These are phyloP conservation scores for Dromaius novaehollandiae DNA, from an alignment of 2,113 vertebrate species.

Conservation along the genomic window DNA sequence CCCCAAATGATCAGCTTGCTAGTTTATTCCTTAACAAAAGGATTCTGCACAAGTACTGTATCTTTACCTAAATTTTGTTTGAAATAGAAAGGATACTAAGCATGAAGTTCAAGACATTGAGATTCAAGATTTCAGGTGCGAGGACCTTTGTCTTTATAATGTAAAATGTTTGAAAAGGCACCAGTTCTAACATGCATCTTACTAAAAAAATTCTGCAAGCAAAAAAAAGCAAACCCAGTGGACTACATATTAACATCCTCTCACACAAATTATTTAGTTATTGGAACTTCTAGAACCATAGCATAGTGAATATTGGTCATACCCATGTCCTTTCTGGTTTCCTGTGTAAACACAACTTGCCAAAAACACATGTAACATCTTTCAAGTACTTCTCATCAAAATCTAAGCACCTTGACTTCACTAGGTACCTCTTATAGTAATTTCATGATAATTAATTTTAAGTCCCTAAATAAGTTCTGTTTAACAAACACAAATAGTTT, in stretches of 20 bases:
- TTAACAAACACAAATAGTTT: background rate
- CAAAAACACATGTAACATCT: background rate
- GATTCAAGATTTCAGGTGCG: background rate
- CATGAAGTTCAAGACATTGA: background rate
- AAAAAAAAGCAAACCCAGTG: background rate
- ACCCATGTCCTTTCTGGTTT: accelerated
- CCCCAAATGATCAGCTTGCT: background rate
- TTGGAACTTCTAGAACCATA: background rate
- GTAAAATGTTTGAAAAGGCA: background rate
- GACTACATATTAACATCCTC: background rate
- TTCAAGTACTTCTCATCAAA: background rate
- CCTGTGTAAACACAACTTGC: background rate
- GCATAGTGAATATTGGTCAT: background rate
- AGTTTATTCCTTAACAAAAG: background rate
- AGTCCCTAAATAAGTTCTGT: background rate
- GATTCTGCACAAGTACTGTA: background rate
- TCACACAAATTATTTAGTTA: background rate
- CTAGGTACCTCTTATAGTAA: background rate
- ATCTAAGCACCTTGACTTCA: background rate
- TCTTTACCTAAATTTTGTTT: background rate
- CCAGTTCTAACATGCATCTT: background rate
- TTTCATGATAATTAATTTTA: background rate
- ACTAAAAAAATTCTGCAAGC: background rate
- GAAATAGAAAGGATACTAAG: conserved; percentile 17
- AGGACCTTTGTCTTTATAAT: background rate